Percentiles rank a stretch among this genome's conserved stretches.
phyloP scores from a whole-genome alignment of 2,888 invertebrate genomes.

The Argyresthia goedartella region DNA sequence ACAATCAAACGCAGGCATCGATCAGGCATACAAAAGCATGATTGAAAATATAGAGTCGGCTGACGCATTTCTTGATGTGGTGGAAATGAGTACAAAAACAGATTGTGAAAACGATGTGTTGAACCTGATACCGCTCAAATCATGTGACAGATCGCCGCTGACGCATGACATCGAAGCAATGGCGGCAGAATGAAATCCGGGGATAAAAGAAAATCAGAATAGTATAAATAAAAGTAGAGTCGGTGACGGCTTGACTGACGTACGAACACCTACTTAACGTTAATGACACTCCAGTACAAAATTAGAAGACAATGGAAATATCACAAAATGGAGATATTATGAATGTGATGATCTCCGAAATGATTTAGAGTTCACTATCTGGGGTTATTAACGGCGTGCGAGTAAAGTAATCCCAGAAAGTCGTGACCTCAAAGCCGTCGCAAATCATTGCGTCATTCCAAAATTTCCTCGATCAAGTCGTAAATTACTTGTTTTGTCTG shows the following conservation, averaged over 20 bases:
- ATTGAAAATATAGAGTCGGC: no score
- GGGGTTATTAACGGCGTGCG: no score
- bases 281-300: slow-evolving; percentile 5
- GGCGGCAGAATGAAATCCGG: slow-evolving; percentile 13
- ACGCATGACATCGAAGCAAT: not conserved
- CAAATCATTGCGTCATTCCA: not conserved
- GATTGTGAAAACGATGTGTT: not conserved
- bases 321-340: not conserved
- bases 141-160: slow-evolving; percentile 43
- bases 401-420: no score
- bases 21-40: no score
- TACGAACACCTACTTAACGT: slow-evolving; percentile 5
- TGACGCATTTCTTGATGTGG: no score
- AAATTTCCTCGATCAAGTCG: not conserved
- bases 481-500: slow-evolving; percentile 50
- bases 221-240: slow-evolving; percentile 1
- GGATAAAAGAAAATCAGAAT: slow-evolving; percentile 17
- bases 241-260: slow-evolving; percentile 9
- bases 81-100: no score
- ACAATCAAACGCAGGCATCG: no score
- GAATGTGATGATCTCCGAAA: no score
- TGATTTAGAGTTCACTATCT: no score
- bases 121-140: slow-evolving; percentile 49
- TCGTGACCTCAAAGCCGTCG: not conserved
- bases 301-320: slow-evolving; percentile 6